Conservation (phyloP, 2,797 vertebrate species). For the Perodicticus potto region DNA sequence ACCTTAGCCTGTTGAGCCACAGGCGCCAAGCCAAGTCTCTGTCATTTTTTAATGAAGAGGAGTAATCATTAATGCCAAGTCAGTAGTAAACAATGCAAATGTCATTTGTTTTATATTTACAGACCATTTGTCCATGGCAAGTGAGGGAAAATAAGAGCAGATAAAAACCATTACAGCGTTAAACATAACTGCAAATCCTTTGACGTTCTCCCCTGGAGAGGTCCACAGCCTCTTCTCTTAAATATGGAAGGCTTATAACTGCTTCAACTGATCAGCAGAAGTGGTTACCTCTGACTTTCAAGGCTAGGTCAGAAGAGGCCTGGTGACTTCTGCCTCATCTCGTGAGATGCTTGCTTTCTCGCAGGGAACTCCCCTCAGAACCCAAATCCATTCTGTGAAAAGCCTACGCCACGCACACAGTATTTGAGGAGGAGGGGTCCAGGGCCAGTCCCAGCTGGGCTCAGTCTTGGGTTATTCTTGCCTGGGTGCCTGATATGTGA, state of each 20-base stretch:
- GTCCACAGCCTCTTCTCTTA: not conserved
- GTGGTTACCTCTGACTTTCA: not conserved
- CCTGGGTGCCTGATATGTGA: fast-evolving
- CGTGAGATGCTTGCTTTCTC: not conserved
- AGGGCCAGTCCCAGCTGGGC: not conserved
- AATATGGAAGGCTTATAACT: fast-evolving
- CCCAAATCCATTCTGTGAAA: not conserved
- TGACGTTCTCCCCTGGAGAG: no score
- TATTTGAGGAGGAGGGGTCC: fast-evolving
- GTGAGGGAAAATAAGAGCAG: not conserved
- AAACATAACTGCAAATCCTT: not conserved
- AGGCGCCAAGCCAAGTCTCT: no score
- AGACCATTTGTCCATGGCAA: not conserved
- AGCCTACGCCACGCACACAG: fast-evolving
- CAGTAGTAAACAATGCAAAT: not conserved
- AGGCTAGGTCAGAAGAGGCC: not conserved
- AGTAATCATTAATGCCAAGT: not conserved
- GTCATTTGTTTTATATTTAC: not conserved
- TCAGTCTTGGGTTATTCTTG: no score
- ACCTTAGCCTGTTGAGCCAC: no score
- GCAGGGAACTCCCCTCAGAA: not conserved
- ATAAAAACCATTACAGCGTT: not conserved
- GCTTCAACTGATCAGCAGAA: not conserved
- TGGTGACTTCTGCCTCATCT: not conserved
- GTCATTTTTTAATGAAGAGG: not conserved